Evolutionary conservation across 2,113 vertebrate genomes (phyloP), one percentile per base, ranked within the genome.

Genomic region (Cavia aperea): DNA sequence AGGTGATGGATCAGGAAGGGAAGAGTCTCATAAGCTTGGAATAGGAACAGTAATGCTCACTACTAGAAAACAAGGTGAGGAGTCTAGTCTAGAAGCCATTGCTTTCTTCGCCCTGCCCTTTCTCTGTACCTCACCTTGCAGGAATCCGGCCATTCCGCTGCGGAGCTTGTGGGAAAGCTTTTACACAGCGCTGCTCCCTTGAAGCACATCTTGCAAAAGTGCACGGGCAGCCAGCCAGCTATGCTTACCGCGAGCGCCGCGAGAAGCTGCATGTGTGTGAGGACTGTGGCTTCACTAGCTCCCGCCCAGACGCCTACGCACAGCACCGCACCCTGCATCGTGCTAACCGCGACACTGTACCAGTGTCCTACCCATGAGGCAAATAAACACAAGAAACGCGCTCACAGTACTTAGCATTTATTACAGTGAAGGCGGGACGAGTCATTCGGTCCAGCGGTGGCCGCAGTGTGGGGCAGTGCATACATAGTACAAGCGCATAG

Each of bases 381-480:
- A 87, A 97, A 97, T 97, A 96, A 96, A 97, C 23, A 75, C 33
- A 10, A 24, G 19, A 66, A 72, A 84, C 24, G 4, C 4, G 10
- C 2, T 1, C 65, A 79, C 10, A 89, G 26, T 89, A 89, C 56
- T 5, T 21, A 56, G 43, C 36, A n/a, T 96, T 96, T 96, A 96
- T 97, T 94, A 89, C 29, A 75, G 4, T 1, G 23, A 39, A 33
- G 82, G 18, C 36, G 24, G 23, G 31, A 49, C 12, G 2, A 62
- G 36, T 98, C 97, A 99, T 95, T 99, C 99, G 0, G 99, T 99
- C 99, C 99, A 99, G 89, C 98, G 97, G 96, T 99, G 99, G 95
- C 99, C 99, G 21, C 99, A 99, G 97, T 99, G 99, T 2, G 98
- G 99, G 1, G 99, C 99, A 0, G 98, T 99, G 97, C 99, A 99